Percentiles rank a stretch among this genome's conserved stretches.
Evolutionary conservation across 2,797 vertebrate genomes (phyloP).

Genomic region (Gallinago stenura): DNA sequence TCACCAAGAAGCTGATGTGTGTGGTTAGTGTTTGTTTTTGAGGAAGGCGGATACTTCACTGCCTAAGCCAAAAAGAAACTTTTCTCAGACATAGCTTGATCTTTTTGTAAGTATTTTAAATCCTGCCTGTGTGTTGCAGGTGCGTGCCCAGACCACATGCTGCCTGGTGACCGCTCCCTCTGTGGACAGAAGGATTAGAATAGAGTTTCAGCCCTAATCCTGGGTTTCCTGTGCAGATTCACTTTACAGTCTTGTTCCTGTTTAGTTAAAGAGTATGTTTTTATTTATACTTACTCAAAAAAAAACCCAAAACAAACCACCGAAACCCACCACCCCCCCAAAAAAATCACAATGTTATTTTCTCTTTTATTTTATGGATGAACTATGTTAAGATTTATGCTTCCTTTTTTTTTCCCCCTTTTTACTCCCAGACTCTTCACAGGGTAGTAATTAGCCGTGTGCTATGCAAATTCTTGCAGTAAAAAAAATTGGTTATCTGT

Average conservation of each 20-base stretch:
- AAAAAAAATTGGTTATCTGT: not conserved
- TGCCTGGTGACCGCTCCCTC: not conserved
- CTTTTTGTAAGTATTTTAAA: constrained; percentile 8
- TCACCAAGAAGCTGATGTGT: not conserved
- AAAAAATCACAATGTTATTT: not conserved
- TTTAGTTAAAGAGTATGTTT: not conserved
- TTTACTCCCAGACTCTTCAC: not conserved
- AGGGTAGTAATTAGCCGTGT: not conserved
- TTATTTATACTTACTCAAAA: not conserved
- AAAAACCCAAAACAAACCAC: not conserved
- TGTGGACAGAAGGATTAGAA: constrained; percentile 53
- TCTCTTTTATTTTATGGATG: not conserved
- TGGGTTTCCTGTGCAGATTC: constrained; percentile 28
- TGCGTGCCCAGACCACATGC: not conserved
- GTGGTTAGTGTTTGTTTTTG: not conserved
- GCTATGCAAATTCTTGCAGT: constrained; percentile 2
- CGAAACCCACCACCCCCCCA: no score
- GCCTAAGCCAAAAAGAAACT: not conserved
- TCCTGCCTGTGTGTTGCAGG: constrained; percentile 15
- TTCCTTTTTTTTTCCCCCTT: no score
- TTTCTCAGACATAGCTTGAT: not conserved
- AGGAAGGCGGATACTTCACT: not conserved
- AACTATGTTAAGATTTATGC: not conserved
- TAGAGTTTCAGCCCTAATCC: constrained; percentile 49
- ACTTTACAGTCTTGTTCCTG: not conserved